Evolutionary conservation across 2,113 vertebrate species (phyloP).

Genomic region (Diphyllodes magnificus): DNA sequence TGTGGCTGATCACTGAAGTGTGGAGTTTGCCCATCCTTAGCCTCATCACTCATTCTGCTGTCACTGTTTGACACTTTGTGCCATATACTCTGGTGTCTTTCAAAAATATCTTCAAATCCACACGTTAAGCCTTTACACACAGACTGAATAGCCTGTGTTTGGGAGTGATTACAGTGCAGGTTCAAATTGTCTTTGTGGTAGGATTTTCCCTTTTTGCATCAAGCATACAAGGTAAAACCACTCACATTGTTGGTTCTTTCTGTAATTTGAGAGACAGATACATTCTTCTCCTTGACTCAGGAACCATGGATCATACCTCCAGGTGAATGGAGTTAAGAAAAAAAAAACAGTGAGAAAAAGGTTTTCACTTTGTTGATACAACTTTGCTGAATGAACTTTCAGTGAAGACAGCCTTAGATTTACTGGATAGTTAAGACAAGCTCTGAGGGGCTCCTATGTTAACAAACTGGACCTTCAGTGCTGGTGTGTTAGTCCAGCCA

Average conservation of each 20-base stretch:
- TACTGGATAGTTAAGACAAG: background rate
- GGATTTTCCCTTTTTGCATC: background rate
- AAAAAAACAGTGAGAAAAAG: background rate
- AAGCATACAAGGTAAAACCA: background rate
- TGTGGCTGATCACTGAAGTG: background rate
- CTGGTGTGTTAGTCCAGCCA: background rate
- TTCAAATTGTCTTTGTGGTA: background rate
- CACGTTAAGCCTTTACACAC: background rate
- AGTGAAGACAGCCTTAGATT: background rate
- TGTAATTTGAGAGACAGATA: background rate
- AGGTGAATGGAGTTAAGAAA: background rate
- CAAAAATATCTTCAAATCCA: background rate
- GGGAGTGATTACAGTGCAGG: background rate
- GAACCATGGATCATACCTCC: background rate
- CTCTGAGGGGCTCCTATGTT: background rate
- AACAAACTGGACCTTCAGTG: background rate
- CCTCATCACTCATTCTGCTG: background rate
- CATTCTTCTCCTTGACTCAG: background rate
- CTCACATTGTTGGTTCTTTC: background rate
- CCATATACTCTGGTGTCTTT: fast-evolving
- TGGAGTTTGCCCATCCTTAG: background rate
- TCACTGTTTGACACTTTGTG: background rate
- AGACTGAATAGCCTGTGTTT: background rate
- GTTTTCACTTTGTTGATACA: background rate
- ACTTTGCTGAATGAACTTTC: background rate